Evolutionary conservation across 2,888 invertebrate species (phyloP).

Genomic region (Nymphalis polychloros): DNA sequence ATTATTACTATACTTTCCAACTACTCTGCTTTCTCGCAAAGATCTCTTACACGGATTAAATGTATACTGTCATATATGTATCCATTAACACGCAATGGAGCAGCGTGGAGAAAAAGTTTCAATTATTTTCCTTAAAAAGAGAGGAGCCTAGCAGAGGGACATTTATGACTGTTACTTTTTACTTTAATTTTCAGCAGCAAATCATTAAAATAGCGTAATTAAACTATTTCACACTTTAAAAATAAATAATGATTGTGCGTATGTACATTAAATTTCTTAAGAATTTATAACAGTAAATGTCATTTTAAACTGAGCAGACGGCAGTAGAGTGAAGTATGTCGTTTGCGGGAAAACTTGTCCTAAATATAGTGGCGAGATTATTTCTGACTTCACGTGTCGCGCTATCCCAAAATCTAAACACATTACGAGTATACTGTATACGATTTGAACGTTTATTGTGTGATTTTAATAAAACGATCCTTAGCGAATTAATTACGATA

Average conservation of each 20-base stretch:
- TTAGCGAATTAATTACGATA: constrained; percentile 5
- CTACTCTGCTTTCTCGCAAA: not conserved
- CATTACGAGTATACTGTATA: constrained; percentile 60
- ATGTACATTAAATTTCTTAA: too few species aligned
- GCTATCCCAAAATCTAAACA: constrained; percentile 70
- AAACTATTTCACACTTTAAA: too few species aligned
- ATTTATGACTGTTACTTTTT: too few species aligned
- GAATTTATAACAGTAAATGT: not conserved
- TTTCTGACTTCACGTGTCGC: constrained; percentile 72
- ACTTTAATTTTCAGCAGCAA: too few species aligned
- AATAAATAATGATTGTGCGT: too few species aligned
- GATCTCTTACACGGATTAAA: not conserved
- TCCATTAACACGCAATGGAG: too few species aligned
- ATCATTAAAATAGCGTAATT: too few species aligned
- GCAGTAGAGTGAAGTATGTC: constrained; percentile 70
- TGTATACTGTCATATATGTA: too few species aligned
- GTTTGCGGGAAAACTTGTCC: constrained; percentile 75
- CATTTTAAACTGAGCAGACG: constrained; percentile 37
- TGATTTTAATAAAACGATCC: constrained; percentile 39
- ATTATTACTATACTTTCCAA: not conserved
- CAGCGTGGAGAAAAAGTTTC: too few species aligned
- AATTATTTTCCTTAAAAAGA: too few species aligned
- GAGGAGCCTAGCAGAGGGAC: too few species aligned
- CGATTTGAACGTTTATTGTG: constrained; percentile 63
- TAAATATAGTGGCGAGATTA: constrained; percentile 77